Evolutionary conservation across 2,113 vertebrate species (phyloP), one percentile per base, ranked within the genome.

Genomic region (Daphoenositta chrysoptera): DNA sequence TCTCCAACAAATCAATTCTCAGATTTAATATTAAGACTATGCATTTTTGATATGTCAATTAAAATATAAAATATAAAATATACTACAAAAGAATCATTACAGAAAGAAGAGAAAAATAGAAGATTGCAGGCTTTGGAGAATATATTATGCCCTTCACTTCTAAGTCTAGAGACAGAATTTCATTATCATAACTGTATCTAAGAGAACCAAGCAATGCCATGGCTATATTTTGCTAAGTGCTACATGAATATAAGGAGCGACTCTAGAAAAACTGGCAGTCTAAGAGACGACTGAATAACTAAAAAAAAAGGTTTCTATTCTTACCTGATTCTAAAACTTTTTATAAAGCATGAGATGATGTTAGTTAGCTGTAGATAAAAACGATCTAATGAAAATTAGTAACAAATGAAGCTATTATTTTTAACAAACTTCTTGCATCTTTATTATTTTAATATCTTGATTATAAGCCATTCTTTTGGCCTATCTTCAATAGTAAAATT

Each of bases 71-170:
- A 61, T 53, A n/a, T 4, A 69, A 68, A 51, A 30, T 22, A 56
- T 63, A 12, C 8, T 50, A 51, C 6, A 57, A 70, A 78, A 77
- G 14, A 89, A 69, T 17, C 1, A 64, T 26, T 31, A 11, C 80
- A 71, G 7, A 61, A 44, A 75, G 1, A 24, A 48, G 15, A 48
- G 20, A 45, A 72, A 48, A 71, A 42, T n/a, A 12, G 12, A 39
- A 64, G 2, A 39, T 42, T 54, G 3, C 15, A 37, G 23, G 6
- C 6, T 77, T 65, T 64, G 24, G 7, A 56, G 31, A 65, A 45
- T 3, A 22, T 31, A 45, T 23, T 72, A 60, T 15, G 0, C 0
- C 8, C 10, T 28, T 64, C 2, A 20, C 26, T 12, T 48, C 17
- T 75, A 45, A 31, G 12, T 70, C 23, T 70, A 58, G 26, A 63